Percentiles rank a stretch among this genome's conserved stretches.
These are phyloP conservation scores for Enteromius treurensis DNA, from an alignment of 2,797 vertebrate genomes.

Conservation along the genomic window DNA sequence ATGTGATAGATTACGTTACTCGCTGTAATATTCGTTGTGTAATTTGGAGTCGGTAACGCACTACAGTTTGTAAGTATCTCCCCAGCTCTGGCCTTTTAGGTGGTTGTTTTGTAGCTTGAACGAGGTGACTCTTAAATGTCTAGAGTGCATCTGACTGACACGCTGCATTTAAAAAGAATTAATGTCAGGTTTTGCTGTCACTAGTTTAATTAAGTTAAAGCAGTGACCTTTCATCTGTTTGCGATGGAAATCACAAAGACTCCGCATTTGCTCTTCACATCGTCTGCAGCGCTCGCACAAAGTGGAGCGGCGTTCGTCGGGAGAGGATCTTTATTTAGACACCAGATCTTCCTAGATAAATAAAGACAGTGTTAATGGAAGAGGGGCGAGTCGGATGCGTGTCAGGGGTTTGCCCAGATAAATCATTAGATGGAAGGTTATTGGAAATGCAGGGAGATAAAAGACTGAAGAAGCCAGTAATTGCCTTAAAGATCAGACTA, in stretches of 20 bases:
- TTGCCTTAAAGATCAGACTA: conserved; percentile 99
- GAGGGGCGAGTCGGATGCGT: conserved; percentile 57
- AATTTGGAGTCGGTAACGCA: background rate
- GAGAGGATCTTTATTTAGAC: conserved; percentile 71
- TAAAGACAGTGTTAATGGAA: conserved; percentile 62
- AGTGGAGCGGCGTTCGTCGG: conserved; percentile 65
- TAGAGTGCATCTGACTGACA: background rate
- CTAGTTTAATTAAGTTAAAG: background rate
- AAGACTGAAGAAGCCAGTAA: conserved; percentile 94
- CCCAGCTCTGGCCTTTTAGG: background rate
- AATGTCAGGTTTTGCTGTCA: background rate
- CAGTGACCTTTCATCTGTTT: conserved; percentile 28
- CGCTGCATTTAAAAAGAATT: conserved; percentile 3
- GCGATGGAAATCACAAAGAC: conserved; percentile 14
- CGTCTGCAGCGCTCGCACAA: conserved; percentile 37
- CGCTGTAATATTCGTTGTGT: background rate
- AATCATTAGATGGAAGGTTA: conserved; percentile 90
- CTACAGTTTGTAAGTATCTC: background rate
- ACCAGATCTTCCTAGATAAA: conserved; percentile 60
- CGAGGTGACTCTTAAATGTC: background rate
- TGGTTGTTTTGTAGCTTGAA: background rate
- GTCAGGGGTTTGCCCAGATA: conserved; percentile 73
- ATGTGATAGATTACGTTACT: background rate
- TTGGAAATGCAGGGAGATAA: conserved; percentile 89
- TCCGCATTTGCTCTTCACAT: conserved; percentile 9